Base-by-base conservation (phyloP, 1,140 invertebrate genomes). In the Drosophila sucinea region DNA sequence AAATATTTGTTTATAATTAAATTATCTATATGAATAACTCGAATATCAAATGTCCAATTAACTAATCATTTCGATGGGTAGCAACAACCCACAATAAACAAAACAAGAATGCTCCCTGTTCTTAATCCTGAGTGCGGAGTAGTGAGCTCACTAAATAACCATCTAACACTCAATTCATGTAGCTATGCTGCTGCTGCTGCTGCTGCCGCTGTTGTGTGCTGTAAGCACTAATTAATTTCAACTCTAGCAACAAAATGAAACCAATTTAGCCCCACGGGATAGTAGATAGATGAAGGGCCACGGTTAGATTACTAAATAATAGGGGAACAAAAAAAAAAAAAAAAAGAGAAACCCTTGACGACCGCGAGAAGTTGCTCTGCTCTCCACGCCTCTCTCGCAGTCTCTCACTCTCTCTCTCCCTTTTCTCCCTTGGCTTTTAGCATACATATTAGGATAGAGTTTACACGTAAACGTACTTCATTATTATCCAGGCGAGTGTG, bases 391-490 rank as follows among this genome's bases (percentile, higher is more conserved):
- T 30, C 10, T 17, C n/a, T 3, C n/a, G 23, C 51, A 11, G 23
- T 29, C 51, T 11, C 10, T 55, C 10, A 4, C 8, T 11, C 51
- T 25, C 6, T 33, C 6, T 23, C 17, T 8, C 8, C 1, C 25
- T 23, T 10, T 51, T 51, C 44, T 51, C 44, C 44, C 44, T 27
- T 32, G n/a, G 75, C 75, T 77, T 77, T 77, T 77, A 77, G 75
- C 75, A 77, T 77, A 77, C 75, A 77, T 77, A 77, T 77, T 77
- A 77, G 74, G 74, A 77, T 77, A 77, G 75, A 77, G 75, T 77
- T 77, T 77, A 77, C 75, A 77, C 75, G 74, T 77, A 77, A 77
- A 77, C 75, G 74, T 77, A 77, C 75, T 77, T 77, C 75, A 77
- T 77, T 77, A 77, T 77, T 77, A 77, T 77, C 75, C 75, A 66